Evolutionary conservation across 35 echinoderm and acorn worm species (phyloP).

Genomic region (Lytechinus variegatus): DNA sequence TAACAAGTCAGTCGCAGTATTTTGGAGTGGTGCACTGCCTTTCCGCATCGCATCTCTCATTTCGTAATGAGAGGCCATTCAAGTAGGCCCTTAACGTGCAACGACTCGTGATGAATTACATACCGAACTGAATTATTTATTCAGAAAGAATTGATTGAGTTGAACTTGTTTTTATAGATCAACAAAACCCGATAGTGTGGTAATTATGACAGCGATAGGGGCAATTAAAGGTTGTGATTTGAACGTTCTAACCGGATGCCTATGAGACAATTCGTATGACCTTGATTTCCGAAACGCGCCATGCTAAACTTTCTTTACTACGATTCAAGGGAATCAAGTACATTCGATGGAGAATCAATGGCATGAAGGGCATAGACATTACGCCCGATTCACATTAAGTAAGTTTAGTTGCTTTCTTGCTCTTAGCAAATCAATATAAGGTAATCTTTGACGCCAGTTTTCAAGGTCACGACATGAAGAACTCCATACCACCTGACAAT

Average conservation of each 20-base stretch:
- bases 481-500: no score
- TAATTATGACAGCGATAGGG: background rate
- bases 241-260: background rate
- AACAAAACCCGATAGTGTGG: background rate
- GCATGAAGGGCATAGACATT: no score
- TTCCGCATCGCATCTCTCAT: background rate
- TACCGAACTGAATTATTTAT: conserved; percentile 3
- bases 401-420: no score
- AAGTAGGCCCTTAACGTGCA: background rate
- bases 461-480: background rate
- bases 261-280: background rate
- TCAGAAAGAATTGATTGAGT: background rate
- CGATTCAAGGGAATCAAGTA: background rate
- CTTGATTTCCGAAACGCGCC: background rate
- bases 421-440: background rate
- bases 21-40: conserved; percentile 14
- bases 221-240: background rate
- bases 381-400: no score
- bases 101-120: conserved; percentile 2
- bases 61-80: conserved; percentile 9
- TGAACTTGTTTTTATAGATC: background rate
- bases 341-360: background rate
- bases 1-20: background rate
- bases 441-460: background rate
- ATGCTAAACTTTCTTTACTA: background rate